A percentile compares a stretch with the other conserved stretches of the same genome.
Conservation (phyloP, 1,140 invertebrate species). For the Platorchestia sp. region DNA sequence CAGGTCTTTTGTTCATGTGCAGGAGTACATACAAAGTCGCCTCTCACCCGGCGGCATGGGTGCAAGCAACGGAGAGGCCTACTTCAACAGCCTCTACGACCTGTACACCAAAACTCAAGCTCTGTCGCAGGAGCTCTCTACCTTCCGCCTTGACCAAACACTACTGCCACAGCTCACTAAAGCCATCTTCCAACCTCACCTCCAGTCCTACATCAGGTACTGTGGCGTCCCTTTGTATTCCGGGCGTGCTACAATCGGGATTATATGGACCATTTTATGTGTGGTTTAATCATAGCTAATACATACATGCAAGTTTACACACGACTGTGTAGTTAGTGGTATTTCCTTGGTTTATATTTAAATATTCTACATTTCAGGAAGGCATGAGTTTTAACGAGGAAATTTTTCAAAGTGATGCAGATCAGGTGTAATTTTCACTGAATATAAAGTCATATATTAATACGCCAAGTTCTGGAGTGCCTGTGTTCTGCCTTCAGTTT, state of each 20-base stretch:
- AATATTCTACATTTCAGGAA: too few relatives aligned
- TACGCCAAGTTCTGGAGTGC: too few relatives aligned
- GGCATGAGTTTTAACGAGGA: too few relatives aligned
- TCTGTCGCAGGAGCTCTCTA: constrained; percentile 80
- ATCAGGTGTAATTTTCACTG: too few relatives aligned
- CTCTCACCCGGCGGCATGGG: constrained; percentile 10
- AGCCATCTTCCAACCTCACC: constrained; percentile 86
- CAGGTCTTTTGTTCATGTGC: not conserved
- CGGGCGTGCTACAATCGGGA: not conserved
- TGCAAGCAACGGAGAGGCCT: constrained; percentile 71
- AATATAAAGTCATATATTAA: too few relatives aligned
- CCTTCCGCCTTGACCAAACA: constrained; percentile 85
- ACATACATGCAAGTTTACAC: too few relatives aligned
- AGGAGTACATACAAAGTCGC: constrained; percentile 67
- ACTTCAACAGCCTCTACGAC: constrained; percentile 89
- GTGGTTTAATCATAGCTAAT: not conserved
- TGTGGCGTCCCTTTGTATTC: not conserved
- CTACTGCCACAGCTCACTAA: constrained; percentile 85
- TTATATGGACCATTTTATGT: not conserved
- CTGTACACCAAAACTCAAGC: constrained; percentile 86
- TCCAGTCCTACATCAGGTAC: constrained; percentile 83
- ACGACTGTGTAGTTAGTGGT: too few relatives aligned
- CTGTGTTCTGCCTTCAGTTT: too few relatives aligned
- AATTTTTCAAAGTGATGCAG: too few relatives aligned
- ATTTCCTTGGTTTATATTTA: too few relatives aligned